Conservation (phyloP, 1,140 invertebrate genomes). For the Trissolcus basalis region DNA sequence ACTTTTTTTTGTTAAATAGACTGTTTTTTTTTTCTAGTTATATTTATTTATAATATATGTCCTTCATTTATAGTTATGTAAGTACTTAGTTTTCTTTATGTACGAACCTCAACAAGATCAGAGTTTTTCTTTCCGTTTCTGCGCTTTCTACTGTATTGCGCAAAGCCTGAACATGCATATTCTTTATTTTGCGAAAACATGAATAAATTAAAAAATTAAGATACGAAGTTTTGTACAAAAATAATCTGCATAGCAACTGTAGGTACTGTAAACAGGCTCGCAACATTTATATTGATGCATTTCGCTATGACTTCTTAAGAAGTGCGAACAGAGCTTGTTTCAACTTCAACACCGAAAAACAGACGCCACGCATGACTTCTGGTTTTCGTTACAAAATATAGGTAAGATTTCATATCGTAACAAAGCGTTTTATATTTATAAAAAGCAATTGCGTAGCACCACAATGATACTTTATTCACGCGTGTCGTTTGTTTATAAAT, state of each 20-base stretch:
- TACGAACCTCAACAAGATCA: conserved; percentile 67
- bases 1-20: conserved; percentile 66
- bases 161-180: conserved; percentile 16
- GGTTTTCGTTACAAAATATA: too few species aligned
- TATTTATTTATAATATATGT: conserved; percentile 63
- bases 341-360: background rate
- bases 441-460: too few species aligned
- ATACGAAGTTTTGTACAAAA: conserved; percentile 47
- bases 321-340: background rate
- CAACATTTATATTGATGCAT: conserved; percentile 26
- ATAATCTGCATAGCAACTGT: conserved; percentile 53
- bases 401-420: too few species aligned
- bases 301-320: conserved; percentile 1
- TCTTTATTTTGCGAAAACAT: conserved; percentile 20
- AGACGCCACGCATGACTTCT: conserved; percentile 15
- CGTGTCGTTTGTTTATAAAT: too few species aligned
- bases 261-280: conserved; percentile 33
- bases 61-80: conserved; percentile 62
- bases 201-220: conserved; percentile 25
- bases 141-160: conserved; percentile 60
- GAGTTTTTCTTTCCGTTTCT: conserved; percentile 66
- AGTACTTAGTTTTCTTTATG: conserved; percentile 70
- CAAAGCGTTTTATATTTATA: too few species aligned
- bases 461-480: too few species aligned
- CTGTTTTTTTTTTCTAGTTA: conserved; percentile 57